Base-by-base conservation (phyloP, 37 sponge, comb jelly and placozoan genomes). In the Petrosia ficiformis region DNA sequence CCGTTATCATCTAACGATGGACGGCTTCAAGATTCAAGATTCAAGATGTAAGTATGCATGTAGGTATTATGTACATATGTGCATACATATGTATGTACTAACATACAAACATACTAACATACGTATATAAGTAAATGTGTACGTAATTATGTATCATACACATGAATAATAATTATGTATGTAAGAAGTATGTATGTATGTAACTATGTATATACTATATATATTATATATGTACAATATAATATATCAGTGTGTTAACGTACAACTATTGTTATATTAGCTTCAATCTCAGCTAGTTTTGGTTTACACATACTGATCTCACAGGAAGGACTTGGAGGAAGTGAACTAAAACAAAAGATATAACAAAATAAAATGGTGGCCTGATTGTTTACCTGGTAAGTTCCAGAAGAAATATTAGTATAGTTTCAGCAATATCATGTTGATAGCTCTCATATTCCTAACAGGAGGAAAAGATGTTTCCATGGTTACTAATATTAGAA, bases 361-460 rank as follows among this genome's bases (percentile, higher is more conserved):
- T 48, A 48, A 19, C 14, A 16, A 19, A 19, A 48, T 48, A 16
- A 16, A 16, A 48, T 48, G 14, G 16, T 19, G 26, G 28, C 28
- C 63, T 26, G 25, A 61, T 26, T 61, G 26, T 39, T 10, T 61
- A 79, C 79, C 70, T 67, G 38, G 54, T 40, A 10, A 70, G 11
- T 25, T 30, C 42, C 52, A 79, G 40, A 28, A 79, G 52, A 6
- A 79, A 34, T 35, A 34, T 31, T 5, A 67, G 21, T 6, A 79
- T 25, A 0, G 34, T 57, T 43, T 43, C 40, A n/a, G 58, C 35
- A 79, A 68, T 54, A 39, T 59, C 39, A 11, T 39, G 40, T 57
- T 34, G 52, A 48, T 24, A 36, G 0, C 57, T 34, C 26, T 79
- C 61, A 56, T 66, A 79, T 69, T 79, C 79, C 79, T 79, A 54